Base-by-base conservation (phyloP, 2,888 invertebrate genomes). In the Liposcelis brunnea region DNA sequence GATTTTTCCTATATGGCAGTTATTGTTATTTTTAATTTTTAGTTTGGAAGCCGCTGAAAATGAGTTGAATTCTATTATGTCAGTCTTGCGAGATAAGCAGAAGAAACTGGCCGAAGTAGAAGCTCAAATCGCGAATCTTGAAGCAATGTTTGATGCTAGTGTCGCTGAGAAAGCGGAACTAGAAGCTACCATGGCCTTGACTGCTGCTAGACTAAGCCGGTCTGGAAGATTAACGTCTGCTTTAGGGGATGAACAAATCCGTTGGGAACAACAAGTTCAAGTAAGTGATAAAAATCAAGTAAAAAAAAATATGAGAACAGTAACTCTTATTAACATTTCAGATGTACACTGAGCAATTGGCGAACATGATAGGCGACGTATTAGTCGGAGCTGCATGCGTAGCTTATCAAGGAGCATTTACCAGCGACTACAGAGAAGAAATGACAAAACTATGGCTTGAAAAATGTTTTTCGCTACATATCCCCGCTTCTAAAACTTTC, bases 321-420 rank as follows among this genome's bases (percentile, higher is more conserved):
- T 7, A 26, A 8, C 8, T 32, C 3, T 49, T 43, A 19, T 43
- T 45, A 46, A 44, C 45, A 43, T 56, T 55, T 38, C 55, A 79
- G 72, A 65, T 64, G 2, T 73, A 87, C 32, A 77, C 78, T 1
- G 60, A 66, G 1, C 74, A 80, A 55, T 66, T 86, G 42, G 63
- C 69, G 51, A 82, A 84, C 59, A 69, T 89, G 2, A 74, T 80
- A 0, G 94, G 93, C 0, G 90, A 94, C 61, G 82, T 86, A 5
- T 68, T 94, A 31, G 72, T 93, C 14, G 83, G 89, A 0, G 79
- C 91, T 0, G 85, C 82, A 2, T 83, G 81, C 52, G 80, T 94
- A 34, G 89, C 91, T 1, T 94, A 94, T 64, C 70, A 91, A 38
- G 94, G 93, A 0, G 87, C 90, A 2, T 94, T 91, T 58, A 87